phyloP scores from a whole-genome alignment of 2,888 invertebrate species.

The Azorinus chamasolen region DNA sequence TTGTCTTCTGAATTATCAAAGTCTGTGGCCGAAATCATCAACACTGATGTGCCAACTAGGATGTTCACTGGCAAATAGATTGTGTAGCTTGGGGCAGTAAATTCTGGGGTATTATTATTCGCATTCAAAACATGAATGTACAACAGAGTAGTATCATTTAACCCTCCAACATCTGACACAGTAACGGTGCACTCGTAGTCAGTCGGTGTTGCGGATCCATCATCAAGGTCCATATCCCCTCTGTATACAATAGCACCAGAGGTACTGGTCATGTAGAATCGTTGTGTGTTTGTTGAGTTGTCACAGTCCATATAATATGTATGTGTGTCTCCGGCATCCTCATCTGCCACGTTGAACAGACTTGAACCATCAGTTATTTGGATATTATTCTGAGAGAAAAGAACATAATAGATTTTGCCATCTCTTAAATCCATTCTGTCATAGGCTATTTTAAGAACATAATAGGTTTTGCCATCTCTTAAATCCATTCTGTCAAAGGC shows the following conservation, averaged over 20 bases:
- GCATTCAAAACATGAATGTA: slow-evolving; percentile 47
- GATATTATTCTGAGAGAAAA: too few species aligned
- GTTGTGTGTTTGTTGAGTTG: slow-evolving; percentile 38
- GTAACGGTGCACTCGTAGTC: slow-evolving; percentile 48
- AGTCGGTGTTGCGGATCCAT: slow-evolving; percentile 30
- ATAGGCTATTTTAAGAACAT: too few species aligned
- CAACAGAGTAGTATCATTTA: slow-evolving; percentile 40
- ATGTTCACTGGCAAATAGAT: slow-evolving; percentile 44
- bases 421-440: too few species aligned
- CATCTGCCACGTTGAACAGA: slow-evolving; percentile 28
- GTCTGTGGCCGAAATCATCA: slow-evolving; percentile 40
- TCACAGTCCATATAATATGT: slow-evolving; percentile 48
- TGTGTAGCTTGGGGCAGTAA: slow-evolving; percentile 34
- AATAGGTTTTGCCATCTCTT: too few species aligned
- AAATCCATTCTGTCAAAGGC: too few species aligned
- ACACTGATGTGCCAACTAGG: slow-evolving; percentile 39
- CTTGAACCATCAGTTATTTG: background rate
- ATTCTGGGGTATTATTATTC: slow-evolving; percentile 45
- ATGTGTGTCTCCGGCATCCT: slow-evolving; percentile 34
- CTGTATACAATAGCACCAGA: slow-evolving; percentile 32
- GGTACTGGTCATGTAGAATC: slow-evolving; percentile 31
- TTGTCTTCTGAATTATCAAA: slow-evolving; percentile 38
- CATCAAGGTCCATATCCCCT: slow-evolving; percentile 51
- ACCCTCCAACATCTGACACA: slow-evolving; percentile 41
- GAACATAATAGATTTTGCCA: too few species aligned